Conservation (phyloP, 2,113 vertebrate genomes). For the Bambusicola thoracicus region DNA sequence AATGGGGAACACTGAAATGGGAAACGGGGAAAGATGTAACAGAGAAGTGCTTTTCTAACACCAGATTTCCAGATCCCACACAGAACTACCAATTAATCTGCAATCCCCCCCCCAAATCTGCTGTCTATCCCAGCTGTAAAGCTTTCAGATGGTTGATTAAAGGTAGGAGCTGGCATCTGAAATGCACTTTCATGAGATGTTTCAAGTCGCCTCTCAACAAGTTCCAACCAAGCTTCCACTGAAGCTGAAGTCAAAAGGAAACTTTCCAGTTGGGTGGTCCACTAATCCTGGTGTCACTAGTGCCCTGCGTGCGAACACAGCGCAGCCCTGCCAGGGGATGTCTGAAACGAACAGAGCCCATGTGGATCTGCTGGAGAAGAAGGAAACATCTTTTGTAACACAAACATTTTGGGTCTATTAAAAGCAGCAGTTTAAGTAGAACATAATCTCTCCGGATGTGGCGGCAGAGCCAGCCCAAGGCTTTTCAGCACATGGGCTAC, state of each 20-base stretch:
- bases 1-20: not conserved
- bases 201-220: not conserved
- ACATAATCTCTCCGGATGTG: conserved; percentile 33
- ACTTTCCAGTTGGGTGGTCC: not conserved
- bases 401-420: not conserved
- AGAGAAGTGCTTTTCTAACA: not conserved
- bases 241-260: not conserved
- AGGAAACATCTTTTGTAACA: not conserved
- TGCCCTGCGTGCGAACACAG: fast-evolving
- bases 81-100: not conserved
- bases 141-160: not conserved
- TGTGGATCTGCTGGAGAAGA: not conserved
- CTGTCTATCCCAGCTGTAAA: not conserved
- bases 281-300: not conserved
- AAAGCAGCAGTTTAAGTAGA: conserved; percentile 36
- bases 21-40: not conserved
- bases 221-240: not conserved
- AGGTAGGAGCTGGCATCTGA: not conserved
- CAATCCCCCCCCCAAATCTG: not conserved
- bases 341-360: not conserved
- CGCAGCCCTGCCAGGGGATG: not conserved
- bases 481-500: not conserved
- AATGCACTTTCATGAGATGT: not conserved
- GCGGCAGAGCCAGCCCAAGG: not conserved
- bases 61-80: not conserved